Evolutionary conservation across 2,797 vertebrate species (phyloP).

Genomic region (Nannoperca obscura): DNA sequence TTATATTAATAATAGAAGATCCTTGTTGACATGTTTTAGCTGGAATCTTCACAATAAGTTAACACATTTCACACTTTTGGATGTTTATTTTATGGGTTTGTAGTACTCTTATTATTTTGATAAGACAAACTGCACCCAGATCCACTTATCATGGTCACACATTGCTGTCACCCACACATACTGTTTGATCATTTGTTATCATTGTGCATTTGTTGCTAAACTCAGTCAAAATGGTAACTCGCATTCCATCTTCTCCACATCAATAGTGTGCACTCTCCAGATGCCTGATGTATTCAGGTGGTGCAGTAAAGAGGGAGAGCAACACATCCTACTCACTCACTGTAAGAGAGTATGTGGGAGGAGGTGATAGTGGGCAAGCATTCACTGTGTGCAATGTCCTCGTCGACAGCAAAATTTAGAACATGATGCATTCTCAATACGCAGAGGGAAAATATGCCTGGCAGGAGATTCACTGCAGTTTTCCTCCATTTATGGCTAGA

Average conservation of each 20-base stretch:
- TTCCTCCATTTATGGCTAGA: slow-evolving; percentile 44
- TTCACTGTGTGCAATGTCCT: slow-evolving; percentile 74
- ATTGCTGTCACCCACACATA: slow-evolving; percentile 6
- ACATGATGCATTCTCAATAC: slow-evolving; percentile 60
- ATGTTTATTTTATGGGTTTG: slow-evolving; percentile 17
- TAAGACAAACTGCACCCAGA: slow-evolving; percentile 18
- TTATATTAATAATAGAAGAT: slow-evolving; percentile 14
- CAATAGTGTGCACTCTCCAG: slow-evolving; percentile 24
- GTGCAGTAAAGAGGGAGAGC: slow-evolving; percentile 62
- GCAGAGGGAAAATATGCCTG: slow-evolving; percentile 64
- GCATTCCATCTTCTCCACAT: slow-evolving; percentile 21
- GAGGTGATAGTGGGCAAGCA: slow-evolving; percentile 77
- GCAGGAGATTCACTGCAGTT: slow-evolving; percentile 45
- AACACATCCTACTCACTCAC: slow-evolving; percentile 77
- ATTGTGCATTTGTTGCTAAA: slow-evolving; percentile 29
- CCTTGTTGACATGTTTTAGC: slow-evolving; percentile 6
- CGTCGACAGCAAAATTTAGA: slow-evolving; percentile 72
- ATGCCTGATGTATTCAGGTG: slow-evolving; percentile 65
- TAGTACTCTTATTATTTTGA: slow-evolving; percentile 22
- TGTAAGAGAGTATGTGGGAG: slow-evolving; percentile 79
- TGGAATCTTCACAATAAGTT: slow-evolving; percentile 5
- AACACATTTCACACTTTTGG: slow-evolving; percentile 12
- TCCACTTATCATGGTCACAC: background rate
- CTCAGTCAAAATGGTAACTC: background rate
- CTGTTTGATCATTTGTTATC: slow-evolving; percentile 17